Evolutionary conservation across 2,797 vertebrate species (phyloP).

Genomic region (Podarcis lilfordi): DNA sequence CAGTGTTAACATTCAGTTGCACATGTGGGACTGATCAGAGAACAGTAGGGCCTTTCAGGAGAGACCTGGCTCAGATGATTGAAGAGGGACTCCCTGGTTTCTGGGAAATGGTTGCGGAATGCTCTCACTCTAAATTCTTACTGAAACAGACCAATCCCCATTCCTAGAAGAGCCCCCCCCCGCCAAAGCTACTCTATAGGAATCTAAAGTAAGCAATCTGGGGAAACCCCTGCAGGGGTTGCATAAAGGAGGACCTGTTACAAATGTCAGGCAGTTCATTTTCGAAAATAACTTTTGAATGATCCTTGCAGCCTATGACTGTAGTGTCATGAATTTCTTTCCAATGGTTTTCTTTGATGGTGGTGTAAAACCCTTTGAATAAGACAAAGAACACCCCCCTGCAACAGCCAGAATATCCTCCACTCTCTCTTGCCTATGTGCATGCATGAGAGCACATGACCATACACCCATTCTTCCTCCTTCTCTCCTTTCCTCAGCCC

Average conservation of each 20-base stretch:
- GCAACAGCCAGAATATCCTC: no score
- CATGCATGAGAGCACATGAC: no score
- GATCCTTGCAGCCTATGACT: neutral
- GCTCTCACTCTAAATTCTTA: neutral
- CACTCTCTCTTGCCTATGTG: no score
- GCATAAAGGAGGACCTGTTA: neutral
- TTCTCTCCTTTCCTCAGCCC: no score
- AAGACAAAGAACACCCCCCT: no score
- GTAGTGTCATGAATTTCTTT: neutral
- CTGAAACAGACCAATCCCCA: neutral
- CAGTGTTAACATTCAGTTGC: neutral
- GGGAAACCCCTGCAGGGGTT: neutral
- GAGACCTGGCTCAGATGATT: neutral
- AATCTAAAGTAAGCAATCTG: neutral
- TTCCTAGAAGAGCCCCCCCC: neutral
- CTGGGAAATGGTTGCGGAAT: neutral
- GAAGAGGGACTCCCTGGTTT: neutral
- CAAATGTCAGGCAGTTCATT: neutral
- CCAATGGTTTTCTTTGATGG: no score
- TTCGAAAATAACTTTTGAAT: neutral
- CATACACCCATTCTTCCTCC: no score
- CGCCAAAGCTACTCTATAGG: neutral
- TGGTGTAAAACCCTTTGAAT: no score
- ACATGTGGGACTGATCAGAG: rapidly evolving
- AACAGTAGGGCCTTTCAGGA: constrained; percentile 8